Evolutionary conservation across 1,140 invertebrate genomes (phyloP).

Genomic region (Anagrus nilaparvatae): DNA sequence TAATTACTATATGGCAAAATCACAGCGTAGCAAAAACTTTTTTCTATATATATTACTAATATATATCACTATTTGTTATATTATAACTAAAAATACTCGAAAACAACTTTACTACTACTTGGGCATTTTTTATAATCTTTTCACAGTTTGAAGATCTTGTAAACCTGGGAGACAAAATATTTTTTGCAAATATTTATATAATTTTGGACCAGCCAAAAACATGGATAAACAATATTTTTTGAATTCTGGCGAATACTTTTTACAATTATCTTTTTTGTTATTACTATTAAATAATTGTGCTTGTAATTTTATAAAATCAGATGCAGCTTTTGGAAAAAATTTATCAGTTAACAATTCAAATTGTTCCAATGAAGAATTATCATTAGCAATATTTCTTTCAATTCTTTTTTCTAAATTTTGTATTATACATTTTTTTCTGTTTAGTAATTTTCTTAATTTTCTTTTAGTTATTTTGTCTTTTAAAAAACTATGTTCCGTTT

Average conservation of each 20-base stretch:
- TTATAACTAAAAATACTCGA: too few species aligned
- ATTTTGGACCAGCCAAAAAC: constrained; percentile 7
- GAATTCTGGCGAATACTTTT: constrained; percentile 6
- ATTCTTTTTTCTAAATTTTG: constrained; percentile 10
- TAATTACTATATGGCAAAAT: too few species aligned
- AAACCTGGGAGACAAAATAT: constrained; percentile 6
- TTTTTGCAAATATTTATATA: constrained; percentile 10
- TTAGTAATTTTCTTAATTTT: constrained; percentile 6
- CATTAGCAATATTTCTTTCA: constrained; percentile 6
- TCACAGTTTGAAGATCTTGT: constrained; percentile 25
- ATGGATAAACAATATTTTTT: constrained; percentile 6
- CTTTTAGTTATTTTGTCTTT: constrained; percentile 10
- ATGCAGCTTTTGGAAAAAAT: constrained; percentile 13
- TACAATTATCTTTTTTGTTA: neutral
- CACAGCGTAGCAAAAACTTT: too few species aligned
- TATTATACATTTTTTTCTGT: constrained; percentile 7
- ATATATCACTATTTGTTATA: too few species aligned
- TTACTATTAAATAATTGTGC: constrained; percentile 12
- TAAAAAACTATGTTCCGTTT: constrained; percentile 9
- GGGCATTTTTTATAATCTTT: too few species aligned
- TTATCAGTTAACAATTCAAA: constrained; percentile 12
- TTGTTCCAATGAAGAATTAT: constrained; percentile 12
- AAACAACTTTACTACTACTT: too few species aligned
- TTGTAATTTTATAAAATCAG: constrained; percentile 14
- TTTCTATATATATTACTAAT: too few species aligned